Base-by-base conservation (phyloP, 2,888 invertebrate genomes). In the Elysia crispata region DNA sequence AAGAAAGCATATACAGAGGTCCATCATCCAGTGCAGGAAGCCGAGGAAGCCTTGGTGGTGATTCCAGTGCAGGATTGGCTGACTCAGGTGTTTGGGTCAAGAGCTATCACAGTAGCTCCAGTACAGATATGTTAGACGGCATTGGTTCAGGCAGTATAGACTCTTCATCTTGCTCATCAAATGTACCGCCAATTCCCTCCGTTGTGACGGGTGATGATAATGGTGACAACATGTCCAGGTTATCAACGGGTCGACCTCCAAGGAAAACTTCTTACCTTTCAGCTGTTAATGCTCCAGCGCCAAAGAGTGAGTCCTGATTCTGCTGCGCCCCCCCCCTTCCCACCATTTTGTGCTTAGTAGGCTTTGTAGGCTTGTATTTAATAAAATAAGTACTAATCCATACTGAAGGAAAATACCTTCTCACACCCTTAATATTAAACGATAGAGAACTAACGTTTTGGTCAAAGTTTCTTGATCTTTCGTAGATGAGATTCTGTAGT, bases 231-330 rank as follows among this genome's bases (percentile, higher is more conserved):
- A 41, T 41, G 41, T 41, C 41, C 41, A 41, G 41, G 41, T 41
- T 41, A 6, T 41, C 41, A 41, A 41, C 11, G 41, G 41, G 41
- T 11, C 83, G 86, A 54, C 89, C 89, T 0, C 86, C 86, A 50
- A 82, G 91, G 72, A 91, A 91, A 82, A 87, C 89, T n/a, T 91
- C 91, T 18, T 91, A 91, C 83, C 83, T 91, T 62, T 87, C 90
- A 25, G 90, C 91, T 23, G 88, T 91, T 15, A 89, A 89, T 81
- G 88, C 90, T 11, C 89, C 90, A 6, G 41, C 11, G 11, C 11
- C 41, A 41, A 41, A 41, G 41, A 41, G 41, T 41, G 41, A 41
- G 41, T 41, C 11, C 11, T 60, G 60, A 23, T 20, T 60, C 15
- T 54, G 54, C 60, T 23, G 5, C 60, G 5, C 60, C 23, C 60